phyloP scores from a whole-genome alignment of 30 jellyfish, hydroid and myxozoan species.

The Turritopsis dohrnii region DNA sequence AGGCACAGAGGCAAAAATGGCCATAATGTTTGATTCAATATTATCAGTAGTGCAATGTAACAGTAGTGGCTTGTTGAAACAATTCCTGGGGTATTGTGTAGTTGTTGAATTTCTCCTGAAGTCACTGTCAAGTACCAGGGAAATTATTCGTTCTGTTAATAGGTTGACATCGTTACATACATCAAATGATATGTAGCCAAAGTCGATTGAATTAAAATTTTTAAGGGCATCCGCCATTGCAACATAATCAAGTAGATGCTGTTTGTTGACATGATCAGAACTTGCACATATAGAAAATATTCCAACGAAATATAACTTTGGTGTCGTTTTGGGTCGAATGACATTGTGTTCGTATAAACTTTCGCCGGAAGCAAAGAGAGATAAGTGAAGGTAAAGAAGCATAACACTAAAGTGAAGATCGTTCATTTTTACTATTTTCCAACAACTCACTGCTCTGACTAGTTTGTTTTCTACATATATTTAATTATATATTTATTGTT shows the following conservation, averaged over 20 bases:
- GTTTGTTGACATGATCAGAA: background rate
- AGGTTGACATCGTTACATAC: background rate
- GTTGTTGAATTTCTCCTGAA: background rate
- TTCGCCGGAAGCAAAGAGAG: background rate
- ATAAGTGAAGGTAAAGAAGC: background rate
- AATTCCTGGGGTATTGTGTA: background rate
- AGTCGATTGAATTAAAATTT: too few relatives aligned
- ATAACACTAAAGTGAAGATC: background rate
- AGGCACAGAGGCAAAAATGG: background rate
- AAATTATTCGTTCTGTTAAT: background rate
- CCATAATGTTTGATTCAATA: background rate
- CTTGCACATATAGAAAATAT: background rate
- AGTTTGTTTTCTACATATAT: background rate
- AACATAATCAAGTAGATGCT: background rate
- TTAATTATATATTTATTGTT: too few relatives aligned
- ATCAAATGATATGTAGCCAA: background rate
- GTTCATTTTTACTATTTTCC: background rate
- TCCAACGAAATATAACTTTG: background rate
- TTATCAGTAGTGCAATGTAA: background rate
- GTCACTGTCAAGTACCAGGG: background rate
- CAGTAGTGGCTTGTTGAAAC: background rate
- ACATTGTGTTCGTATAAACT: background rate
- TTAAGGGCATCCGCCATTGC: background rate
- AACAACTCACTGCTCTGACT: background rate
- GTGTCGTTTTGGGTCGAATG: background rate